These are phyloP conservation scores for Amphimallon solstitiale DNA, from an alignment of 2,888 invertebrate genomes.

Conservation along the genomic window DNA sequence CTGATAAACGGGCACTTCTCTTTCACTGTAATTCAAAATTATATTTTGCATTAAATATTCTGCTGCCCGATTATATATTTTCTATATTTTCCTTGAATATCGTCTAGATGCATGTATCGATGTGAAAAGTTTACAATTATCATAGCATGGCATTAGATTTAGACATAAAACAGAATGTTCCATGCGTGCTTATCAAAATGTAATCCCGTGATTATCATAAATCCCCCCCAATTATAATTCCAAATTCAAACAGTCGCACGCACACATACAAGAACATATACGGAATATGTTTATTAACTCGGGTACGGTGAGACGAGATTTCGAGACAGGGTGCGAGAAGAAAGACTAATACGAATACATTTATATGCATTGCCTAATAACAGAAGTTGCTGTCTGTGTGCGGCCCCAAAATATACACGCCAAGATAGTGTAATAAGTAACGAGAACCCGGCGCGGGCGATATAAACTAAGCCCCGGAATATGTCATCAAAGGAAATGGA, in stretches of 20 bases:
- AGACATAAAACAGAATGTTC: neutral
- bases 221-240: slow-evolving; percentile 26
- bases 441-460: slow-evolving; percentile 36
- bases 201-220: slow-evolving; percentile 32
- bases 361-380: slow-evolving; percentile 38
- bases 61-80: too few species aligned
- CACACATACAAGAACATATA: neutral
- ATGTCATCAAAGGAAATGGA: slow-evolving; percentile 49
- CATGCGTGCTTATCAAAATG: slow-evolving; percentile 23
- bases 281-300: slow-evolving; percentile 28
- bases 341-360: slow-evolving; percentile 15
- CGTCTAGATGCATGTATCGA: too few species aligned
- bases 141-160: too few species aligned
- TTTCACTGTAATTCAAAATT: too few species aligned
- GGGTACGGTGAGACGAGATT: neutral
- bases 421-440: slow-evolving; percentile 42
- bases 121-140: too few species aligned
- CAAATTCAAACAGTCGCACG: slow-evolving; percentile 25
- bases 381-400: slow-evolving; percentile 40
- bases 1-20: too few species aligned
- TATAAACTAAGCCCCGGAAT: slow-evolving; percentile 49
- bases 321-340: neutral
- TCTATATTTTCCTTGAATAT: too few species aligned
- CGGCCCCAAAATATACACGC: slow-evolving; percentile 49
- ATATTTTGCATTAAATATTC: too few species aligned